Percentiles rank a stretch among this genome's conserved stretches.
phyloP scores from a whole-genome alignment of 2,797 vertebrate genomes.

The Limnodromus scolopaceus region DNA sequence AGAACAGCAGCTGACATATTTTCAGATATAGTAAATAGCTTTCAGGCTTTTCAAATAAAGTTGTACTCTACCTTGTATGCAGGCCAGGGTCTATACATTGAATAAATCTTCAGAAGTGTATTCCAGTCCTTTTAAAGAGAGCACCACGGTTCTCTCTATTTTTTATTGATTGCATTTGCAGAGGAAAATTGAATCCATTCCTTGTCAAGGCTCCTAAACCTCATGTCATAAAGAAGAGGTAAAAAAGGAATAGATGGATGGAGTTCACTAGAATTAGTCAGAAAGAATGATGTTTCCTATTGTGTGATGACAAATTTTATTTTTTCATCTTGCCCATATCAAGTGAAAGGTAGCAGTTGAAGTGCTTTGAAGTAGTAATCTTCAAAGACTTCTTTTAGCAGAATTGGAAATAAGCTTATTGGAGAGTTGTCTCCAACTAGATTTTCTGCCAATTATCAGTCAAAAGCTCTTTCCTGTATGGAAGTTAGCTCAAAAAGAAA shows the following conservation, averaged over 20 bases:
- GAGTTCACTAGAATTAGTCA: conserved; percentile 59
- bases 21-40: conserved; percentile 35
- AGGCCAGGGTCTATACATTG: not conserved
- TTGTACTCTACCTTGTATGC: not conserved
- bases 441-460: conserved; percentile 54
- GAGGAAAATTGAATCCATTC: conserved; percentile 65
- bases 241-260: not conserved
- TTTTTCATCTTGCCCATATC: conserved; percentile 55
- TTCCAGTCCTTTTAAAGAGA: conserved; percentile 47
- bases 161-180: conserved; percentile 61
- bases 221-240: conserved; percentile 28
- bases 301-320: conserved; percentile 60
- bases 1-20: not conserved
- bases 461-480: not conserved
- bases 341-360: conserved; percentile 44
- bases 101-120: conserved; percentile 69
- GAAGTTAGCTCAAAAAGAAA: conserved; percentile 14
- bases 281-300: conserved; percentile 49
- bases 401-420: conserved; percentile 28
- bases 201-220: conserved; percentile 36
- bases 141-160: not conserved
- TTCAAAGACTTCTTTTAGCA: conserved; percentile 37
- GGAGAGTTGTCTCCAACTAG: not conserved
- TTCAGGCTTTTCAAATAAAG: conserved; percentile 54
- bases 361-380: conserved; percentile 2